Evolutionary conservation across 2,888 invertebrate species (phyloP), one percentile per base, ranked within the genome.

Genomic region (Punctoribates punctum): DNA sequence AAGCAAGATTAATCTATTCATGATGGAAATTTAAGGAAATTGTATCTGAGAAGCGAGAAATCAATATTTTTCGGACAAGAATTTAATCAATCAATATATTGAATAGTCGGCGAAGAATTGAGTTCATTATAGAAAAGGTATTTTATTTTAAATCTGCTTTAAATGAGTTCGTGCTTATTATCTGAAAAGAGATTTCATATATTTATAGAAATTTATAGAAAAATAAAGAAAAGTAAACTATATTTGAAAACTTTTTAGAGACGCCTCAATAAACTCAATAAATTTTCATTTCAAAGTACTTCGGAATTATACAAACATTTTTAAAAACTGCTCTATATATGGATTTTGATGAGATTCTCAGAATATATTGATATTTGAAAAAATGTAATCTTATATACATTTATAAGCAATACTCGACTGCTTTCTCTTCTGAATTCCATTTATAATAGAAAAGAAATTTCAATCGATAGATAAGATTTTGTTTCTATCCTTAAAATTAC

Each of bases 301-400:
- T 34, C 9, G 13, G 62, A 65, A 65, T 65, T 65, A 65, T 65
- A 65, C 15, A 65, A 65, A 65, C 34, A 65, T 65, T 70, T 70
- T 70, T 20, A 70, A 70, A 70, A 70, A 23, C 42, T 42, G 42
- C 5, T 46, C 46, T 70, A 70, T 70, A 70, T 42, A 13, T 34
- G 42, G 70, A 46, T 46, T 70, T 70, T 70, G 70, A 70, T 70
- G 70, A 70, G 70, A 70, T 70, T 70, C 25, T 0, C 23, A 67
- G 42, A 46, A 38, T 70, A 70, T 70, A 70, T 70, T 25, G 70
- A 70, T 70, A 65, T 65, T 65, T 65, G 62, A 70, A 70, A 65
- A 65, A 70, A 70, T 70, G 70, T 70, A 70, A 70, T 70, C 70
- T 70, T 25, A 70, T 70, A 70, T 65, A 27, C n/a, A 38, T 38